A percentile compares a stretch with the other conserved stretches of the same genome.
Conservation (phyloP, 1,140 invertebrate genomes). For the Drosophila nikananu region DNA sequence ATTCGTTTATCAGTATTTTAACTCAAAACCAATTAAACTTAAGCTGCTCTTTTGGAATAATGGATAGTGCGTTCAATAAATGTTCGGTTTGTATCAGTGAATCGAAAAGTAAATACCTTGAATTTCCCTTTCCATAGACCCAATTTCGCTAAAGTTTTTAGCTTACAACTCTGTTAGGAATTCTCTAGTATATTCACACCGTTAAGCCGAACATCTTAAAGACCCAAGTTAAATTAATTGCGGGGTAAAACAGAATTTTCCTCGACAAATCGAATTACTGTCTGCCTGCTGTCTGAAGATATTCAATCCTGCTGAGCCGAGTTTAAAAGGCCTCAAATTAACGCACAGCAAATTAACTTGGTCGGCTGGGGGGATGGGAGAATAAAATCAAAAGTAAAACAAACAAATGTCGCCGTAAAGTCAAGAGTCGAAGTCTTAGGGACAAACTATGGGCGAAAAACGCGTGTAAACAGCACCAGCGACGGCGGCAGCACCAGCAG, state of each 20-base stretch:
- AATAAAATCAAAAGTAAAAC: slow-evolving; percentile 39
- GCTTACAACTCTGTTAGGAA: not conserved
- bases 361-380: not conserved
- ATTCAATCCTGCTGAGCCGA: slow-evolving; percentile 66
- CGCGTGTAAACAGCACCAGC: slow-evolving; percentile 49
- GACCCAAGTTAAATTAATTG: slow-evolving; percentile 25
- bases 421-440: slow-evolving; percentile 43
- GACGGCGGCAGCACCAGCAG: slow-evolving; percentile 17
- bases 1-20: too few species aligned
- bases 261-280: slow-evolving; percentile 74
- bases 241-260: slow-evolving; percentile 18
- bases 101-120: too few species aligned
- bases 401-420: slow-evolving; percentile 56
- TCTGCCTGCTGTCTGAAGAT: slow-evolving; percentile 71
- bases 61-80: not conserved
- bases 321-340: slow-evolving; percentile 66
- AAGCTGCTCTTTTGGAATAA: too few species aligned
- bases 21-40: too few species aligned
- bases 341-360: slow-evolving; percentile 70
- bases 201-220: slow-evolving; percentile 17
- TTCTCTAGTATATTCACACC: not conserved
- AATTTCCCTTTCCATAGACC: not conserved
- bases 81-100: not conserved
- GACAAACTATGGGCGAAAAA: slow-evolving; percentile 56
- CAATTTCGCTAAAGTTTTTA: not conserved